A percentile compares a stretch with the other conserved stretches of the same genome.
phyloP scores from a whole-genome alignment of 2,113 vertebrate species.

The Actenoides hombroni region DNA sequence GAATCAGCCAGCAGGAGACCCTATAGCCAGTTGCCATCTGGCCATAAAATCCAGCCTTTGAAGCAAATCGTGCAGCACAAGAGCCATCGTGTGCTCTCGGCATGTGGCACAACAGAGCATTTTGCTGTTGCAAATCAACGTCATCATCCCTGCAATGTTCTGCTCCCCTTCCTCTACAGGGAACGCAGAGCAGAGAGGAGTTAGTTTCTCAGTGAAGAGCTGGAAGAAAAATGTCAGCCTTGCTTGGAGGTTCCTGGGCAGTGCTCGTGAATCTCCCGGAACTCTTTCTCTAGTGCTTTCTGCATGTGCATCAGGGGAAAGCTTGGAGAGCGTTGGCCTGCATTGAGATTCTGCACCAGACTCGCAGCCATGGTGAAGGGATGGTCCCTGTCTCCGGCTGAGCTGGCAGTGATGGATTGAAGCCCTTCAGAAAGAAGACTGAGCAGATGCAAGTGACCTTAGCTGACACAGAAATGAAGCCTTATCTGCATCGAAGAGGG shows the following conservation, averaged over 20 bases:
- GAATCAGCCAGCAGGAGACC: neutral
- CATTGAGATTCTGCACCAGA: conserved; percentile 34
- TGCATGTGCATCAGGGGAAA: neutral
- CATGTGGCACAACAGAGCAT: neutral
- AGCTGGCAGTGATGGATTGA: conserved; percentile 44
- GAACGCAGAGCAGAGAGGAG: neutral
- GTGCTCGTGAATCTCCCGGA: neutral
- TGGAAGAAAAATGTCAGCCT: neutral
- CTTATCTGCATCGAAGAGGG: conserved; percentile 10
- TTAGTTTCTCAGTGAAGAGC: neutral
- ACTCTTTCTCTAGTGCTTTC: neutral
- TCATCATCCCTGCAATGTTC: neutral
- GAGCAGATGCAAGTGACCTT: conserved; percentile 48
- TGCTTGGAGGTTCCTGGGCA: neutral
- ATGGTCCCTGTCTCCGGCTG: neutral
- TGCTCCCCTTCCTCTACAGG: neutral
- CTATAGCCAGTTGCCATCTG: neutral
- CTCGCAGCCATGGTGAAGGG: neutral
- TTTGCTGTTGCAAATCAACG: neutral
- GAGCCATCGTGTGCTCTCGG: neutral
- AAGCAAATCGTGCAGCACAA: neutral
- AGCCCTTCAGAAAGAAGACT: conserved; percentile 36
- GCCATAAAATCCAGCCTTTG: neutral
- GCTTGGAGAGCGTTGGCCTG: neutral
- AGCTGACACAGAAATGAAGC: conserved; percentile 17